Conservation (phyloP, 2,888 invertebrate species). For the Clanis bilineata region DNA sequence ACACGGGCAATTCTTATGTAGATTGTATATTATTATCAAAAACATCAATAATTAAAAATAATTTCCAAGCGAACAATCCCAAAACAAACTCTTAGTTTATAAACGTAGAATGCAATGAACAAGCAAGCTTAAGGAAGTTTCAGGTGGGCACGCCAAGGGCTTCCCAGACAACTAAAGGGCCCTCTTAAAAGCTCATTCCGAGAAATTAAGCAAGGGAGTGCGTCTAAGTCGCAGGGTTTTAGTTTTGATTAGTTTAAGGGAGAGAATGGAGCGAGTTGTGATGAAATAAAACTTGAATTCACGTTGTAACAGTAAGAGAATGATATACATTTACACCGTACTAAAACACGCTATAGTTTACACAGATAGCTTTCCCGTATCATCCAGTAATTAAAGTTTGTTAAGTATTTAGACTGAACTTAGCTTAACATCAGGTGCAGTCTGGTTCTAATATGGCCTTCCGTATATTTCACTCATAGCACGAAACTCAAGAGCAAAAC, state of each 20-base stretch:
- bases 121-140: constrained; percentile 31
- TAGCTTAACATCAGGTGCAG: too few relatives aligned
- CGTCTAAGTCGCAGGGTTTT: constrained; percentile 64
- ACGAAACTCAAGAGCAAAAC: too few relatives aligned
- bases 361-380: too few relatives aligned
- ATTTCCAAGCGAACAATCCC: neutral
- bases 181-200: constrained; percentile 72
- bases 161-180: constrained; percentile 59
- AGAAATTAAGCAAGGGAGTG: constrained; percentile 72
- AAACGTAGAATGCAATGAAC: constrained; percentile 1
- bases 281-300: neutral
- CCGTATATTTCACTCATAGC: too few relatives aligned
- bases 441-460: too few relatives aligned
- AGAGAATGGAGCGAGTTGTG: constrained; percentile 26
- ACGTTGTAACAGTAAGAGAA: neutral
- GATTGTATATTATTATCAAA: neutral
- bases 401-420: too few relatives aligned
- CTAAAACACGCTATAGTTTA: too few relatives aligned
- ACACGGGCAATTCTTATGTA: too few relatives aligned
- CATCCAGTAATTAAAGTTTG: too few relatives aligned
- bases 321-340: too few relatives aligned
- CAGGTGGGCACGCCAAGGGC: constrained; percentile 38
- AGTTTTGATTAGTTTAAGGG: constrained; percentile 36
- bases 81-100: neutral
- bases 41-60: neutral